A percentile compares a stretch with the other conserved stretches of the same genome.
These are phyloP conservation scores for Amblyteles armatorius DNA, from an alignment of 2,888 invertebrate genomes.

Conservation along the genomic window DNA sequence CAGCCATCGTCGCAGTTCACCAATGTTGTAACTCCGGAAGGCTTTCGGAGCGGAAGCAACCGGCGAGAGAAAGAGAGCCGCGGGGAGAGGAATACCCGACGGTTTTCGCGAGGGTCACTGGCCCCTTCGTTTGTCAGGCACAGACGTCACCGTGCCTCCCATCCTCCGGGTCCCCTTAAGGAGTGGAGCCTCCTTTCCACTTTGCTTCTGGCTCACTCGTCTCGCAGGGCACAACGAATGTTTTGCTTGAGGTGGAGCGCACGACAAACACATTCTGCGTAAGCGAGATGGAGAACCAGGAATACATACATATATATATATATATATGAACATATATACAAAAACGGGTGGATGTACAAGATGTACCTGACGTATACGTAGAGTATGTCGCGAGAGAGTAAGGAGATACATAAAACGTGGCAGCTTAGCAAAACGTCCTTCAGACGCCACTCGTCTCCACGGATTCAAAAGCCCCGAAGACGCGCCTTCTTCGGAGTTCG, in stretches of 20 bases:
- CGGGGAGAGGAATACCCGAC: constrained; percentile 4
- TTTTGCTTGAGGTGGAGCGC: constrained; percentile 70
- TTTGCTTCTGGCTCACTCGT: constrained; percentile 30
- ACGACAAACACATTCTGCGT: constrained; percentile 74
- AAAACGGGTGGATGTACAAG: constrained; percentile 13
- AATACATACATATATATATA: not conserved
- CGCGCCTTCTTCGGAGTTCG: constrained; percentile 55
- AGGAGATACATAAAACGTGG: constrained; percentile 64
- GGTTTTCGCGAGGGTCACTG: constrained; percentile 57
- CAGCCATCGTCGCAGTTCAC: constrained; percentile 31
- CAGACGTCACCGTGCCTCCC: constrained; percentile 36
- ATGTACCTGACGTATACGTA: constrained; percentile 46
- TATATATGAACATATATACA: not conserved
- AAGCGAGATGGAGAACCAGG: constrained; percentile 22
- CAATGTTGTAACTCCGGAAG: constrained; percentile 8
- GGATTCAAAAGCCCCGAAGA: constrained; percentile 68
- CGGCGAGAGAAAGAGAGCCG: not conserved
- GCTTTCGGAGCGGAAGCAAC: constrained; percentile 5
- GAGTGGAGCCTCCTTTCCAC: constrained; percentile 35
- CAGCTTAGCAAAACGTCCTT: constrained; percentile 72
- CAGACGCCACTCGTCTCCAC: constrained; percentile 67
- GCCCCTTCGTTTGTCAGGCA: constrained; percentile 59
- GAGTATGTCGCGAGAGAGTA: constrained; percentile 48
- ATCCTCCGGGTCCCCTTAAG: constrained; percentile 49
- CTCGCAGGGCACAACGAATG: constrained; percentile 65